Conservation (phyloP, 2,113 vertebrate genomes). For the Platysteira castanea region DNA sequence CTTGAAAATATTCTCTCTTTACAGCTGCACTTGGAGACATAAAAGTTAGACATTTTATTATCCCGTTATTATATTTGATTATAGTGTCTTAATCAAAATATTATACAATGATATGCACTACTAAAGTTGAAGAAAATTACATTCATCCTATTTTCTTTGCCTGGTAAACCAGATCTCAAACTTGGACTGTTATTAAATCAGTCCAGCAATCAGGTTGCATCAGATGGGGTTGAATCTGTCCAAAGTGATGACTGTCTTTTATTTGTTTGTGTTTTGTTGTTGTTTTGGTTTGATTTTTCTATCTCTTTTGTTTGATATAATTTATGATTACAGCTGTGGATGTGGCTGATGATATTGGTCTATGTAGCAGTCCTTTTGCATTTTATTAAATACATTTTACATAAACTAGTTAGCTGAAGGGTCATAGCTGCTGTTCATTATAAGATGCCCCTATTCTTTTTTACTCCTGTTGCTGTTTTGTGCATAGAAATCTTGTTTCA, state of each 20-base stretch:
- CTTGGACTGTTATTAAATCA: neutral
- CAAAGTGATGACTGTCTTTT: neutral
- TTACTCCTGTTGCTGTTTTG: neutral
- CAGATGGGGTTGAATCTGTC: neutral
- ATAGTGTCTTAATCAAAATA: neutral
- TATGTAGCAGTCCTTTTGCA: neutral
- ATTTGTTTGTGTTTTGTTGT: neutral
- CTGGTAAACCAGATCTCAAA: neutral
- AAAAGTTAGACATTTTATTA: neutral
- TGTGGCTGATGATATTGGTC: neutral
- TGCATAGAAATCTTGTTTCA: neutral
- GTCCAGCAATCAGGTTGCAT: neutral
- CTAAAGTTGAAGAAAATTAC: neutral
- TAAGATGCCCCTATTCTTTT: neutral
- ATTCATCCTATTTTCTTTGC: neutral
- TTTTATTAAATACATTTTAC: neutral
- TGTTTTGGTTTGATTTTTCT: neutral
- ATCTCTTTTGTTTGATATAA: neutral
- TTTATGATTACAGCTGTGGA: neutral
- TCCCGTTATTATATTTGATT: neutral
- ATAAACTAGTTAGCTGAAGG: neutral
- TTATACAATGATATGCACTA: neutral
- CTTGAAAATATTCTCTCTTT: neutral
- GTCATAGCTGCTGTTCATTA: neutral
- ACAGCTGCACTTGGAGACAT: neutral